Evolutionary conservation across 2,797 vertebrate species (phyloP).

Genomic region (Philypnodon macrostomus): DNA sequence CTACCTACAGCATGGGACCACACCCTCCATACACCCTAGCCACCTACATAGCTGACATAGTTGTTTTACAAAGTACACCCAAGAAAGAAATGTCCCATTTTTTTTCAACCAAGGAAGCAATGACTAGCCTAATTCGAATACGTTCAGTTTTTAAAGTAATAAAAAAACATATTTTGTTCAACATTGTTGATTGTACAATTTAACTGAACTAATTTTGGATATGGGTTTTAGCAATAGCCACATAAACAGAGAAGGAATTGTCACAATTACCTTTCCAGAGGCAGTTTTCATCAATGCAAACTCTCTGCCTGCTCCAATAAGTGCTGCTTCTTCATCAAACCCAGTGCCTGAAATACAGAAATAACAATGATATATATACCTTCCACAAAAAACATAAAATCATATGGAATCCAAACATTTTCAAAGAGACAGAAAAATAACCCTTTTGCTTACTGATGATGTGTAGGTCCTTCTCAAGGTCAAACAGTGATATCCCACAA

Average conservation of each 20-base stretch:
- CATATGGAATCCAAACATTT: too few relatives aligned
- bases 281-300: slow-evolving; percentile 99
- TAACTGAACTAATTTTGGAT: too few relatives aligned
- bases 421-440: too few relatives aligned
- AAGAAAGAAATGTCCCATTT: slow-evolving; percentile 21
- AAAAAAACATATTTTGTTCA: too few relatives aligned
- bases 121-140: too few relatives aligned
- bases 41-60: slow-evolving; percentile 39
- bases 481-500: slow-evolving; percentile 96
- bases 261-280: slow-evolving; percentile 88
- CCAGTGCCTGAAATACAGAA: slow-evolving; percentile 85
- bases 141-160: too few relatives aligned
- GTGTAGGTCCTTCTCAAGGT: slow-evolving; percentile 97
- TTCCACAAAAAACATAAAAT: too few relatives aligned
- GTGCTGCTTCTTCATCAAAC: slow-evolving; percentile 96
- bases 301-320: slow-evolving; percentile 96
- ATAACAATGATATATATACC: too few relatives aligned
- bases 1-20: slow-evolving; percentile 43
- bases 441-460: slow-evolving; percentile 90
- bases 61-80: not conserved
- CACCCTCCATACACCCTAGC: slow-evolving; percentile 47
- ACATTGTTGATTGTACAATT: too few relatives aligned
- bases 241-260: not conserved
- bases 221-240: too few relatives aligned
- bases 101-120: too few relatives aligned